Base-by-base conservation (phyloP, 2,797 vertebrate species). In the Iguana delicatissima region DNA sequence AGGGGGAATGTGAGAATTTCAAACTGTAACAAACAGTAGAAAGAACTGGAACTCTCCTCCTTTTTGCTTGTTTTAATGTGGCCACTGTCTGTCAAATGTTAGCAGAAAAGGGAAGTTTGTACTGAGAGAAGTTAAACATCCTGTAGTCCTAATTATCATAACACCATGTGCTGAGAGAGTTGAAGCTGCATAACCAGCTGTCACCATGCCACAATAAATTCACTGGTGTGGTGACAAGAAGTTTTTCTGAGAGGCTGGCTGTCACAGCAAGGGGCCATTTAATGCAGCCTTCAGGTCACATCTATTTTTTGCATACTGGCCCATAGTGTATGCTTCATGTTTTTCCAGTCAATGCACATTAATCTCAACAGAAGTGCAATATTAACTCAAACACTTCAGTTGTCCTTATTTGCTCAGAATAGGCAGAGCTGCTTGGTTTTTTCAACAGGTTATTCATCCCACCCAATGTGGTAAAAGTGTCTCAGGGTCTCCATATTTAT, bases 181-280 rank as follows among this genome's bases (percentile, higher is more conserved):
- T 38, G 64, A 84, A 84, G 64, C 42, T 74, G 69, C n/a, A 74
- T 55, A 55, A 38, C 50, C 50, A 57, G 52, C n/a, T 73, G 69
- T 74, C 69, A 74, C 12, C 22, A 6, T 84, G 62, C 62, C 35
- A 38, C 81, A 83, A 38, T 83, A 62, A 42, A 83, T 62, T 62
- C 42, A 67, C 13, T 46, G 24, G 14, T 84, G 38, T 46, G 42
- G 62, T 69, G 83, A 52, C 84, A 72, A 69, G 84, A 73, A 50
- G 46, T 55, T 72, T 85, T 42, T 73, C 9, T 6, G 67, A 52
- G 84, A 72, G 42, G 32, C 42, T 55, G 18, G 67, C 50, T 55
- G 32, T 50, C 84, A 86, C 69, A 74, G 38, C 50, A 86, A n/a
- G 84, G 69, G 55, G 67, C n/a, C 69, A 73, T 86, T 57, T 4